Conservation (phyloP, 2,888 invertebrate genomes). For the Serrognathus titanus region DNA sequence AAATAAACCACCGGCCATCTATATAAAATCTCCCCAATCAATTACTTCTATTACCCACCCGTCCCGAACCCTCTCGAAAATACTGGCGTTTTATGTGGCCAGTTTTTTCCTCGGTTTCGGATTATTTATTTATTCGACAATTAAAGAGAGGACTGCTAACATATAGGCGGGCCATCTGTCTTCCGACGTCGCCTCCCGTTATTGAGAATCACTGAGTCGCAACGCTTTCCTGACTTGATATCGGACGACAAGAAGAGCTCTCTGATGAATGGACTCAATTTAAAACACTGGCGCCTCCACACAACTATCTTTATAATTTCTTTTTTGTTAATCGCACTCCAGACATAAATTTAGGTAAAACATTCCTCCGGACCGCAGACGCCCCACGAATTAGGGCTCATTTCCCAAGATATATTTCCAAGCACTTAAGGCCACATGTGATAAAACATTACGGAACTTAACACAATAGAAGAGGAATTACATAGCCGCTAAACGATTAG, state of each 20-base stretch:
- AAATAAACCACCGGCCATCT: slow-evolving; percentile 41
- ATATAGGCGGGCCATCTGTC: slow-evolving; percentile 37
- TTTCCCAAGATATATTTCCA: too few species aligned
- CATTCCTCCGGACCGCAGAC: neutral
- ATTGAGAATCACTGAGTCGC: slow-evolving; percentile 38
- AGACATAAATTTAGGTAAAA: neutral
- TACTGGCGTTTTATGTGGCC: neutral
- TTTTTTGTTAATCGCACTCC: neutral
- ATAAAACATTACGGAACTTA: too few species aligned
- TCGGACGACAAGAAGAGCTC: slow-evolving; percentile 39
- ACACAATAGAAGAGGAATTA: too few species aligned
- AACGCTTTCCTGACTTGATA: slow-evolving; percentile 33
- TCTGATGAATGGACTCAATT: slow-evolving; percentile 44
- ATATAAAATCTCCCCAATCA: slow-evolving; percentile 44
- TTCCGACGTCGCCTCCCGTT: slow-evolving; percentile 36
- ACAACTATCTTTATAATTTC: slow-evolving; percentile 19
- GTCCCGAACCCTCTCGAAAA: neutral
- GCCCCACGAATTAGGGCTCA: too few species aligned
- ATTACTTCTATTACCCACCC: slow-evolving; percentile 31
- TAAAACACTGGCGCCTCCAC: slow-evolving; percentile 36
- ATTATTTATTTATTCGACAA: slow-evolving; percentile 39
- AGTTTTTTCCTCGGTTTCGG: neutral
- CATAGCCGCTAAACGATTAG: too few species aligned
- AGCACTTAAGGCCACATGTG: too few species aligned
- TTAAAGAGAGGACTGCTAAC: slow-evolving; percentile 34